Percentiles rank a stretch among this genome's conserved stretches.
Evolutionary conservation across 2,888 invertebrate genomes (phyloP).

Genomic region (Zaprionus lineosus): DNA sequence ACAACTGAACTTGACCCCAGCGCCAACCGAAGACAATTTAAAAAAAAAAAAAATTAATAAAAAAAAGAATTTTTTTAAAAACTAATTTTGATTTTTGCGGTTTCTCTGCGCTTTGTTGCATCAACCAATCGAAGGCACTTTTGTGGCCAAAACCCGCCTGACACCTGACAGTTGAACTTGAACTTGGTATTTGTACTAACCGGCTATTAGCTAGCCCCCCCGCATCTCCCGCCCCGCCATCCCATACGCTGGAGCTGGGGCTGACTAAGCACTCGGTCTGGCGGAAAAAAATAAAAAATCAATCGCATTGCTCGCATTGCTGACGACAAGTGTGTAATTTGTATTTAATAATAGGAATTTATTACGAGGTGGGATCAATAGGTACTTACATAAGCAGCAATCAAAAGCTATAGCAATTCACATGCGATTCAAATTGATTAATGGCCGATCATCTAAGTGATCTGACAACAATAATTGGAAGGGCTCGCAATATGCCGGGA

Average conservation of each 20-base stretch:
- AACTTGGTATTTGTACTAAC: slow-evolving; percentile 62
- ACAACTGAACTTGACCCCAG: slow-evolving; percentile 70
- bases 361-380: slow-evolving; percentile 38
- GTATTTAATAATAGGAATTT: slow-evolving; percentile 65
- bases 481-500: no score
- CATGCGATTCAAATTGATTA: no score
- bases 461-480: no score
- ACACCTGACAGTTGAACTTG: slow-evolving; percentile 69
- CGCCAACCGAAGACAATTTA: slow-evolving; percentile 60
- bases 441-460: no score
- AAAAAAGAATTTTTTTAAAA: slow-evolving; percentile 27
- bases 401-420: no score
- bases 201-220: slow-evolving; percentile 1
- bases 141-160: slow-evolving; percentile 48
- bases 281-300: slow-evolving; percentile 40
- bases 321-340: slow-evolving; percentile 70
- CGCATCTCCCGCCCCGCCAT: slow-evolving; percentile 1
- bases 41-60: slow-evolving; percentile 28
- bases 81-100: slow-evolving; percentile 57
- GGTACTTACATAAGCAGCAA: no score
- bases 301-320: slow-evolving; percentile 68
- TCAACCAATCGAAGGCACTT: slow-evolving; percentile 46
- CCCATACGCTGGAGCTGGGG: no score
- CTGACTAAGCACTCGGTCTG: slow-evolving; percentile 30
- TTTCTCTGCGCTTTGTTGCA: slow-evolving; percentile 42